Base-by-base conservation (phyloP, 2,113 vertebrate species). In the Rhinolophus sinicus region DNA sequence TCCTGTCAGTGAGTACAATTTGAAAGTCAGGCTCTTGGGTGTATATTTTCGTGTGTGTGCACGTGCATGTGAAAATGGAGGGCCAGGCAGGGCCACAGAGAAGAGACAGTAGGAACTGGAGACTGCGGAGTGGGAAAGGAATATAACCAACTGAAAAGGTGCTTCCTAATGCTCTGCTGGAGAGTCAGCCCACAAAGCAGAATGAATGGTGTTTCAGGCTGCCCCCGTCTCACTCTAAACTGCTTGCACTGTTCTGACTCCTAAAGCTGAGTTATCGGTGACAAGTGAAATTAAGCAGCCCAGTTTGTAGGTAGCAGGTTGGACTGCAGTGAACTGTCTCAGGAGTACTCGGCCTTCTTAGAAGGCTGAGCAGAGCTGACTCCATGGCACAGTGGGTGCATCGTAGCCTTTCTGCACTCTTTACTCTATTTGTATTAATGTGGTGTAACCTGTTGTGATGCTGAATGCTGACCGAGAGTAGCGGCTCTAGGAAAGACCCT, bases 371-470 rank as follows among this genome's bases (percentile, higher is more conserved):
- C 38, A 93, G 95, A 90, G 72, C 89, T 84, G 84, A 97, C 80
- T 97, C 92, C 94, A 97, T 96, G 96, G 97, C 91, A 95, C 95
- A 97, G 92, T 16, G 93, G 98, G 97, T 92, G 54, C 94, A 62
- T 60, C 85, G 87, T 93, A 96, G 84, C 97, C 44, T 97, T 97
- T 96, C 77, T 69, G 10, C 15, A 93, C 76, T 82, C 28, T 87
- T 94, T 96, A 92, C 86, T 93, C 3, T 75, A 70, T 97, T 98
- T 98, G 95, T 94, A 97, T 97, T 97, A 96, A 72, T 54, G 95
- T 86, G n/a, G 22, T 91, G 38, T 93, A 92, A 97, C 95, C 97
- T 86, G 50, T 78, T 15, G 18, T 91, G 67, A 94, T 77, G 65
- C 94, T 77, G 97, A 97, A 88, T 76, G 69, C 72, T 96, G 95